Evolutionary conservation across 1,140 invertebrate genomes (phyloP).

Genomic region (Heliothis virescens): DNA sequence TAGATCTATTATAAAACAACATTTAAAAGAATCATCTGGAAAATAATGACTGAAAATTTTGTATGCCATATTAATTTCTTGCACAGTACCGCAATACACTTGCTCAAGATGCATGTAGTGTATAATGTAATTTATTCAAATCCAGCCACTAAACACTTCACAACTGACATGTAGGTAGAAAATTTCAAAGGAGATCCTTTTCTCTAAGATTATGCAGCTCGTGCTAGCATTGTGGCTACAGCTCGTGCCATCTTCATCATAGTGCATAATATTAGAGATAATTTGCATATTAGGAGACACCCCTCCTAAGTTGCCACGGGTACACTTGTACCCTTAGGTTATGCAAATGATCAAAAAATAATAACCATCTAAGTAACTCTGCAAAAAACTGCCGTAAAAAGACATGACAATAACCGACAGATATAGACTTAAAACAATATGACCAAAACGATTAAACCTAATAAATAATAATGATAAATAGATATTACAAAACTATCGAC

Average conservation of each 20-base stretch:
- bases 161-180: background rate
- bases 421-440: no score
- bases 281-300: slow-evolving; percentile 40
- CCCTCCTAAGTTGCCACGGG: slow-evolving; percentile 25
- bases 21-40: no score
- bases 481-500: no score
- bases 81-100: background rate
- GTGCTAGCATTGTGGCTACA: slow-evolving; percentile 1
- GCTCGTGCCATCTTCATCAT: slow-evolving; percentile 12
- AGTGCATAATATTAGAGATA: slow-evolving; percentile 30
- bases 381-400: no score
- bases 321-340: slow-evolving; percentile 10
- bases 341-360: slow-evolving; percentile 14
- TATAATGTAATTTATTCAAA: background rate
- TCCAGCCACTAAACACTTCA: background rate
- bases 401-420: no score
- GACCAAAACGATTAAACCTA: no score
- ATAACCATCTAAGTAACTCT: background rate
- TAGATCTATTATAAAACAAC: no score
- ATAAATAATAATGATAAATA: no score
- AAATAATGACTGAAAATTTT: no score
- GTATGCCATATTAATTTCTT: no score
- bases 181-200: slow-evolving; percentile 7
- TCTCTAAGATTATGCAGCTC: slow-evolving; percentile 35
- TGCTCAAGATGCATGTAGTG: background rate